Evolutionary conservation across 2,113 vertebrate genomes (phyloP), one percentile per base, ranked within the genome.

Genomic region (Anoplopoma fimbria): DNA sequence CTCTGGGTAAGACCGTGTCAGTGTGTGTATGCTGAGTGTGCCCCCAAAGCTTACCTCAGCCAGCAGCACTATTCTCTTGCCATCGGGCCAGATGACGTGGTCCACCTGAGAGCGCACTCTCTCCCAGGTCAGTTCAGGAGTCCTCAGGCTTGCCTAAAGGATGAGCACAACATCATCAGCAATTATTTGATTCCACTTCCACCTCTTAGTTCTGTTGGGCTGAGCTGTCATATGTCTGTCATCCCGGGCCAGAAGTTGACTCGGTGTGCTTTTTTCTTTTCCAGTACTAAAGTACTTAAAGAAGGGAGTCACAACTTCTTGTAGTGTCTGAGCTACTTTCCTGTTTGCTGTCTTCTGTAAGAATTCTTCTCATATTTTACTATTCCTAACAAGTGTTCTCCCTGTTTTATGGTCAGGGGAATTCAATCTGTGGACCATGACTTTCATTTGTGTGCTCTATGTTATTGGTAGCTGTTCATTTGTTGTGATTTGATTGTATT

Each of bases 41-140:
- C 5, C 3, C n/a, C 10, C 25, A 29, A 47, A 45, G 60, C n/a
- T 90, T 92, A 99, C 98, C 97, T 99, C 98, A 2, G 98, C 98
- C 94, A 99, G 93, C 73, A 99, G 95, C 61, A 99, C 97, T 94
- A 99, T 98, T 74, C 98, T 97, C 93, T 99, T 99, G 75, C 98
- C 98, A 0, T 99, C 98, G 0, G 98, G 98, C 97, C 97, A 99
- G 94, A 99, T 99, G 81, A 99, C 97, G 3, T 99, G 98, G 89
- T 99, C 98, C 88, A 99, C 98, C 90, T 99, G 98, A 65, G 98
- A 99, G 83, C 98, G 95, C 42, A 99, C 98, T 51, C 98, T 95
- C 93, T 99, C 98, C 98, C 98, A 99, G 72, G 98, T 99, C 81
- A 99, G 95, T 85, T 99, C 98, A 0, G 98, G 98, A 0, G 98